Evolutionary conservation across 2,113 vertebrate genomes (phyloP).

Genomic region (Gasterosteus nipponicus): DNA sequence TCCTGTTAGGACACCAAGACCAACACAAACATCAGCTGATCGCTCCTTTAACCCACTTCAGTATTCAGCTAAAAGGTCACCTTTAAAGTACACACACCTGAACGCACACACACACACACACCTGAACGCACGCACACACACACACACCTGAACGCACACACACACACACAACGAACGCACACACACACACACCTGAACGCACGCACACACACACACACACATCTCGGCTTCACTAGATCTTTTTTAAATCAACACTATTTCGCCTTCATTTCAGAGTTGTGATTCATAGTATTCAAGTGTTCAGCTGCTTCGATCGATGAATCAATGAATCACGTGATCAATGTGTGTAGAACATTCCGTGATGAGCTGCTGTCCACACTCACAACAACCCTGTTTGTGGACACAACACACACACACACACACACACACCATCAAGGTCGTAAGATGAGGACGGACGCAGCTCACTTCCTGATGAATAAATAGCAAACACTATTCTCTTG

Average conservation of each 20-base stretch:
- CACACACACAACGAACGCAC: not conserved
- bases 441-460: not conserved
- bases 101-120: not conserved
- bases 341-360: not conserved
- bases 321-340: not conserved
- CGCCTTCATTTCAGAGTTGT: too few relatives aligned
- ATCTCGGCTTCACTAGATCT: not conserved
- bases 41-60: not conserved
- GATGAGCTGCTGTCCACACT: slow-evolving; percentile 16
- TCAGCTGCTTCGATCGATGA: not conserved
- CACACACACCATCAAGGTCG: not conserved
- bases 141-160: slow-evolving; percentile 5
- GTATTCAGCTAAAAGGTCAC: slow-evolving; percentile 9
- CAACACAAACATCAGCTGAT: not conserved
- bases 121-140: slow-evolving; percentile 10
- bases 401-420: slow-evolving; percentile 20
- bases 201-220: slow-evolving; percentile 13
- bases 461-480: not conserved
- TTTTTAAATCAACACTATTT: too few relatives aligned
- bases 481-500: not conserved
- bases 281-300: not conserved
- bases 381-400: slow-evolving; percentile 42
- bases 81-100: slow-evolving; percentile 1
- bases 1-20: not conserved
- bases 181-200: slow-evolving; percentile 10